Percentiles rank a stretch among this genome's conserved stretches.
Conservation (phyloP, 2,113 vertebrate species). For the Formicarius rufipectus region DNA sequence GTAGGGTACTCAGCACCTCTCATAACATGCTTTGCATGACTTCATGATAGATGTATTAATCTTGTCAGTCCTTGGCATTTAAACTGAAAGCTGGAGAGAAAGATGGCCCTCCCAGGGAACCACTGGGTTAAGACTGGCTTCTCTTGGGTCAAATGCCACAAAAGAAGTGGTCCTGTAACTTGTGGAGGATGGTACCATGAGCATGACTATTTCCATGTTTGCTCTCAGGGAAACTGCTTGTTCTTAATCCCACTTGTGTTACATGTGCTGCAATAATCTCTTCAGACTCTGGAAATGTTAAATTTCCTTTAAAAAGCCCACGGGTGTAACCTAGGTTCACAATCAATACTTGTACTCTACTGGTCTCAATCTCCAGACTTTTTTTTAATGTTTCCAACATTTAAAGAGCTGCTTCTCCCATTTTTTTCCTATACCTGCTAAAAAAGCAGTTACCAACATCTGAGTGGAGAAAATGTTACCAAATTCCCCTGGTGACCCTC, state of each 20-base stretch:
- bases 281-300: constrained; percentile 53
- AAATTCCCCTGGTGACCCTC: background rate
- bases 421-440: background rate
- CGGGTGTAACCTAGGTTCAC: background rate
- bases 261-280: constrained; percentile 14
- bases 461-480: background rate
- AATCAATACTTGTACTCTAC: constrained; percentile 14
- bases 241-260: constrained; percentile 6
- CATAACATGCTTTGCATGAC: background rate
- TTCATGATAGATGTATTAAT: background rate
- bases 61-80: background rate
- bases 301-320: constrained; percentile 49
- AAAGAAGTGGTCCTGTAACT: background rate
- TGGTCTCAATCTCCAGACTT: background rate
- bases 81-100: background rate
- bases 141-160: background rate
- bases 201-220: background rate
- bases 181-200: background rate
- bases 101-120: background rate
- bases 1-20: background rate
- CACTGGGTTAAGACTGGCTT: background rate
- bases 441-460: background rate
- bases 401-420: background rate
- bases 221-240: background rate
- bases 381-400: background rate